Evolutionary conservation across 2,797 vertebrate species (phyloP), one percentile per base, ranked within the genome.

Genomic region (Syngnathus rostellatus): DNA sequence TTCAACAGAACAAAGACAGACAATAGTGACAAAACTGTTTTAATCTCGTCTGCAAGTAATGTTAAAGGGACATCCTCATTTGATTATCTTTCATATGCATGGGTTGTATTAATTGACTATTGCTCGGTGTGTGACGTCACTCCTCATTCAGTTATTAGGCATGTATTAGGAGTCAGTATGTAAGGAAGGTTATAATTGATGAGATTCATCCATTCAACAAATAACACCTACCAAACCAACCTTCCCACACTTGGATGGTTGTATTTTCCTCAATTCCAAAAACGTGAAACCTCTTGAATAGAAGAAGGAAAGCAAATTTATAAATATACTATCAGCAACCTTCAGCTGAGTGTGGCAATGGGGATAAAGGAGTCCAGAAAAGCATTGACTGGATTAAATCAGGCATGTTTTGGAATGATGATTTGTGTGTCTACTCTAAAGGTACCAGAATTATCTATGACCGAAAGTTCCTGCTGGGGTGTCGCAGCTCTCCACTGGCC

Each of bases 401-500:
- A 53, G 51, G 9, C 51, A 12, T 45, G n/a, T 62, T 12, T 60
- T 14, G 23, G 5, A 21, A 12, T 60, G 14, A 5, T 25, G 8
- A 25, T 23, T 62, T 62, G 40, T 45, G 7, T 39, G 38, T 38
- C 57, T 66, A 14, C 14, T 40, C 39, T 19, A 16, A 57, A 98
- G 95, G 95, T 45, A 96, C 94, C 74, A 91, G 94, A 81, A 95
- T 97, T 68, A 95, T 97, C 83, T 97, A 96, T 0, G 94, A 97
- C 68, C 89, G 94, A 0, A 94, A 95, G 73, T 98, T 97, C 81
- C 58, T 97, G 76, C 92, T 97, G 89, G 93, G 93, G 39, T 93
- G 94, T 76, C 94, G 95, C 73, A 94, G 91, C 70, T 97, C 96
- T 21, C 94, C 93, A 0, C 80, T 93, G 74, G 88, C 95, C 81